Base-by-base conservation (phyloP, 2,113 vertebrate genomes). In the Platichthys flesus region DNA sequence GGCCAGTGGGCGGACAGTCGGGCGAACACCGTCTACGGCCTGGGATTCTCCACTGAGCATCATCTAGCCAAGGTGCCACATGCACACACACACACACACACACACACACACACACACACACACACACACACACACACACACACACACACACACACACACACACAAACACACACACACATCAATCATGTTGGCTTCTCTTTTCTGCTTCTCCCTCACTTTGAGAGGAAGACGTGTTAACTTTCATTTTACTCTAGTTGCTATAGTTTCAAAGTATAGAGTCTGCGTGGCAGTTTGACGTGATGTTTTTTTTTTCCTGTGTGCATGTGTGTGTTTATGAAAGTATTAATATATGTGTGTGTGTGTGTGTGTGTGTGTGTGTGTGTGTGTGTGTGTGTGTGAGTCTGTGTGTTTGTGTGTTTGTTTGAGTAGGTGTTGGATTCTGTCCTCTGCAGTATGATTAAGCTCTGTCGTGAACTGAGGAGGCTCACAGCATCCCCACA, bases 11-110 rank as follows among this genome's bases (percentile, higher is more conserved):
- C 97, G 26, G 97, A 98, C 92, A 98, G 97, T 90, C 94, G 97
- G 74, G 97, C 97, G 0, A 98, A 98, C 89, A 98, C 97, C 16
- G 97, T 98, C 74, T 98, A 98, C 82, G 97, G 98, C 64, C 92
- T 99, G 94, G 98, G 98, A 91, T 99, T 99, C 95, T 99, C 97
- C 86, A 98, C 98, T 40, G 97, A 99, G 87, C 97, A 98, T 92
- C 98, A 99, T 88, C 96, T 99, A 86, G 95, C 96, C 51, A 99
- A 99, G 95, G 97, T 99, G 90, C 52, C 56, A 20, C 31, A 21
- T 49, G 14, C 49, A 51, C 57, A 24, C 57, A 70, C 56, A 37
- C 51, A 68, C 62, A 47, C 40, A 60, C 51, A 42, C 55, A 64
- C 55, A 63, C 70, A 73, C 52, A 60, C 13, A 58, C 47, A 51